Percentiles rank a stretch among this genome's conserved stretches.
These are phyloP conservation scores for Saxidomus purpurata DNA, from an alignment of 1,140 invertebrate genomes.

Conservation along the genomic window DNA sequence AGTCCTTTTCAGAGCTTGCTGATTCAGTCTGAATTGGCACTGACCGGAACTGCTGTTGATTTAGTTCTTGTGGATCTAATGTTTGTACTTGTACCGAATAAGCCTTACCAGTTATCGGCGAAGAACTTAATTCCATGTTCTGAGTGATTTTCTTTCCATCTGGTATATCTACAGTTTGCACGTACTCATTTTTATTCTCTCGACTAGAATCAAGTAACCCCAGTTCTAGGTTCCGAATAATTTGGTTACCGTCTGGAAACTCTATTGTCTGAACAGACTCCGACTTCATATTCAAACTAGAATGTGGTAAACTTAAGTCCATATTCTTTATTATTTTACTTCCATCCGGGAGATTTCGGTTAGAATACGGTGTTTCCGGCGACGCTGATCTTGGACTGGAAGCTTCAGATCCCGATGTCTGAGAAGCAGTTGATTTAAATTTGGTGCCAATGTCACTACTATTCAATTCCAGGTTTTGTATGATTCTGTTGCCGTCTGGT, in stretches of 20 bases:
- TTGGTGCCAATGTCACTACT: neutral
- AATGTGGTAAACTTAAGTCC: neutral
- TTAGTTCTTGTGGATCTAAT: neutral
- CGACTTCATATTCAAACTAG: neutral
- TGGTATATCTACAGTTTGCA: neutral
- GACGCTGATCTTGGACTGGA: constrained; percentile 33
- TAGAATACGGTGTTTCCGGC: neutral
- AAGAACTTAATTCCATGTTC: neutral
- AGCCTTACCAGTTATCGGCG: neutral
- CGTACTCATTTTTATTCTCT: neutral
- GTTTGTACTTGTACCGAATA: neutral
- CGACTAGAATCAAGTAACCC: neutral
- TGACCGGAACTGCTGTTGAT: neutral
- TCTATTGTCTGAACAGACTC: neutral
- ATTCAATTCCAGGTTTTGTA: constrained; percentile 21
- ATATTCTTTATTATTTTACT: constrained; percentile 43
- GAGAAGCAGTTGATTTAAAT: neutral
- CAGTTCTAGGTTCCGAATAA: constrained; percentile 28
- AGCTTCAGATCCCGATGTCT: neutral
- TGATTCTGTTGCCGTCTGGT: constrained; percentile 6
- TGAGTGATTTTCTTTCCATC: neutral
- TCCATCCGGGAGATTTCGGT: constrained; percentile 9
- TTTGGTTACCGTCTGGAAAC: constrained; percentile 20
- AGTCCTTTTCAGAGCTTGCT: neutral
- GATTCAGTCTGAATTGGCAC: constrained; percentile 9